Evolutionary conservation across 2,113 vertebrate genomes (phyloP), one percentile per base, ranked within the genome.

Genomic region (Sinocyclocheilus grahami): DNA sequence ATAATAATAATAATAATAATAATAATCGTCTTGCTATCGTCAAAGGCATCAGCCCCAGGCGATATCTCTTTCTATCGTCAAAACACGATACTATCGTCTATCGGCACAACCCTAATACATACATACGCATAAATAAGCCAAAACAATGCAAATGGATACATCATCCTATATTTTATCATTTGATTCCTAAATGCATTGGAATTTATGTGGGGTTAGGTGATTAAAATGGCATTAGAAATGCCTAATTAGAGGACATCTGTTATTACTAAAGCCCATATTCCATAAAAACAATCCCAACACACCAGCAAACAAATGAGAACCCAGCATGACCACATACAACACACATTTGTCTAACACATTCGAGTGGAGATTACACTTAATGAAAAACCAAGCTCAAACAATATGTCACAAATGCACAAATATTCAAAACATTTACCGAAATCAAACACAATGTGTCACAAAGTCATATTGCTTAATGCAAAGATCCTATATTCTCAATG

Each of bases 171-270:
- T 62, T 63, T 78, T 85, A 85, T 84, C 67, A 84, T 90, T 91
- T 85, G 16, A 72, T 75, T 51, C 58, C 87, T 88, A 72, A 82
- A 85, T 78, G 85, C 85, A 88, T 46, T 72, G 90, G 86, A 92
- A 93, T 92, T 82, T 91, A 72, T 93, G 87, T 92, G 87, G 42
- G 77, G 83, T 81, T 74, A 63, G 11, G 22, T 92, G 88, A 92
- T 93, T 93, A 90, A 89, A 91, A 91, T 84, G 72, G 88, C 92
- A 92, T 93, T 91, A 91, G 69, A 76, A 87, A 85, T 77, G 60
- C 86, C 78, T 91, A 93, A 94, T 92, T 90, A 89, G 87, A 90
- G 90, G 90, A 90, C 92, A 93, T 94, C 89, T 94, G 90, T 89
- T 92, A 91, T 89, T 78, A 78, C 60, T 65, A 87, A 89, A 86